Percentiles rank a stretch among this genome's conserved stretches.
These are phyloP conservation scores for Arnoldichthys spilopterus DNA, from an alignment of 2,797 vertebrate genomes.

Conservation along the genomic window DNA sequence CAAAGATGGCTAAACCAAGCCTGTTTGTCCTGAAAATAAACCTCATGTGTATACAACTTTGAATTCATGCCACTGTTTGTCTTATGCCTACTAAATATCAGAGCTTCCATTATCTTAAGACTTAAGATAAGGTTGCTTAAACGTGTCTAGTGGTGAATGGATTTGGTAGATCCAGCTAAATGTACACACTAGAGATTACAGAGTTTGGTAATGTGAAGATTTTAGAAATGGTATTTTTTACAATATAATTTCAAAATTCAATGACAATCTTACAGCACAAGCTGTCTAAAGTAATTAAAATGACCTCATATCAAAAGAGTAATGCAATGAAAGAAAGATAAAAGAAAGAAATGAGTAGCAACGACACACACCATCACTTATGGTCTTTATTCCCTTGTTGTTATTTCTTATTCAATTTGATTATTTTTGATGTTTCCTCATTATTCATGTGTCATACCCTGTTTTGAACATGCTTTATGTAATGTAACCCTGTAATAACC, in stretches of 20 bases:
- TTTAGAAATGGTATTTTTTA: neutral
- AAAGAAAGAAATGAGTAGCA: neutral
- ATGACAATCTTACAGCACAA: too few relatives aligned
- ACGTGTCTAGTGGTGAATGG: neutral
- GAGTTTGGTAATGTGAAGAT: neutral
- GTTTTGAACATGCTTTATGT: conserved; percentile 48
- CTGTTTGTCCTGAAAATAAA: neutral
- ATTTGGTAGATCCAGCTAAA: neutral
- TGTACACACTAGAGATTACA: neutral
- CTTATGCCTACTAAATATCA: neutral
- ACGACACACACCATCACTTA: neutral
- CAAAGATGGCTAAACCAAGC: neutral
- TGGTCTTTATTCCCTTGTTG: conserved; percentile 38
- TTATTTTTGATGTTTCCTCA: conserved; percentile 16
- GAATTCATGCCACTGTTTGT: neutral
- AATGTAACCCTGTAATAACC: conserved; percentile 52
- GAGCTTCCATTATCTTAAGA: neutral
- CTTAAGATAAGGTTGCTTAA: neutral
- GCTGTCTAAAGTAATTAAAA: neutral
- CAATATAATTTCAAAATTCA: too few relatives aligned
- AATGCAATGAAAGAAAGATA: too few relatives aligned
- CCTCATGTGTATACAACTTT: neutral
- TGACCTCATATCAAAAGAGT: neutral
- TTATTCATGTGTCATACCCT: conserved; percentile 40
- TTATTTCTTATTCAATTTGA: conserved; percentile 20